These are phyloP conservation scores for Cygnus buccinator DNA, from an alignment of 2,113 vertebrate genomes.

Conservation along the genomic window DNA sequence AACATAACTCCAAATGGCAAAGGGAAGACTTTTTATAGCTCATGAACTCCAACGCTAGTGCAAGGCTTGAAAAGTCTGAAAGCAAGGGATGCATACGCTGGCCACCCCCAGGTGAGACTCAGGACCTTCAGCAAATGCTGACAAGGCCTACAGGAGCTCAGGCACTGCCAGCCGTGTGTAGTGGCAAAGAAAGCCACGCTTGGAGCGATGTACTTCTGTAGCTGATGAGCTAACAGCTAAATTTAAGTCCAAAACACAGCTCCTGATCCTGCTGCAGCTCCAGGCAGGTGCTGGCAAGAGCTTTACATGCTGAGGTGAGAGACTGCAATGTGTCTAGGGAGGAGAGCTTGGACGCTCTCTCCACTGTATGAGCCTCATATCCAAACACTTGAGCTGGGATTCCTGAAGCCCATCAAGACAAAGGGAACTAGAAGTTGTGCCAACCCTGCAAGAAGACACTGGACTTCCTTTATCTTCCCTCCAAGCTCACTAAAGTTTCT, in stretches of 20 bases:
- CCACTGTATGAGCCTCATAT: not conserved
- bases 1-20: constrained; percentile 73
- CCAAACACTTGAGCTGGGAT: not conserved
- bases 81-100: fast-evolving
- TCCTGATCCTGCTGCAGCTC: not conserved
- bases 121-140: not conserved
- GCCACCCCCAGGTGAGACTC: fast-evolving
- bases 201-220: not conserved
- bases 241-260: not conserved
- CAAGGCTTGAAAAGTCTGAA: not conserved
- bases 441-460: not conserved
- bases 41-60: not conserved
- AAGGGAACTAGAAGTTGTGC: not conserved
- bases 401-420: not conserved
- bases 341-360: not conserved
- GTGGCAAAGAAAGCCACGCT: fast-evolving
- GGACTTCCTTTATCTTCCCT: not conserved
- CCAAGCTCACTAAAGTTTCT: not conserved
- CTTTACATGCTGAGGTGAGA: not conserved
- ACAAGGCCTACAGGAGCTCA: fast-evolving
- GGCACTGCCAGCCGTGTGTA: fast-evolving
- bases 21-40: constrained; percentile 74
- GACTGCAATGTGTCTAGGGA: fast-evolving
- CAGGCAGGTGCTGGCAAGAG: not conserved
- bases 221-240: not conserved